These are phyloP conservation scores for Sander lucioperca DNA, from an alignment of 2,113 vertebrate genomes.

Conservation along the genomic window DNA sequence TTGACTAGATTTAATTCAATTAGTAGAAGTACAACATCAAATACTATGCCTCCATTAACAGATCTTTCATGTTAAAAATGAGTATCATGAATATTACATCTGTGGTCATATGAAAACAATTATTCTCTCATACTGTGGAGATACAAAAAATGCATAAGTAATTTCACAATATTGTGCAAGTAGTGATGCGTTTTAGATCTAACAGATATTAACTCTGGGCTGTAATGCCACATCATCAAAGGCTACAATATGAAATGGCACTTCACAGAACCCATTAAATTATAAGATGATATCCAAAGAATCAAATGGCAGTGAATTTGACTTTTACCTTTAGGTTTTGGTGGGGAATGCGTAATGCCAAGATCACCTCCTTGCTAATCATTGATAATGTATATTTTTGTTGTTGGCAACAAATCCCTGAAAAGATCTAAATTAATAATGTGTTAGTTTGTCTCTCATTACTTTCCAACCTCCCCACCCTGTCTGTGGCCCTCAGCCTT, in stretches of 20 bases:
- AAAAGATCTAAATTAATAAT: not conserved
- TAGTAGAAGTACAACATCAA: constrained; percentile 83
- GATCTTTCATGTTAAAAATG: constrained; percentile 81
- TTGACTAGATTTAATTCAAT: constrained; percentile 85
- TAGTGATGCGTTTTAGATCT: not conserved
- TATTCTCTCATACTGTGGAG: constrained; percentile 38
- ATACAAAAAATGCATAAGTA: not conserved
- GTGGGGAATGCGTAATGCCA: not conserved
- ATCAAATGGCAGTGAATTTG: constrained; percentile 26
- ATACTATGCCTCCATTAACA: constrained; percentile 77
- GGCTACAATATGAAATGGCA: constrained; percentile 32
- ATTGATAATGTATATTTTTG: not conserved
- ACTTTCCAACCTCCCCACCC: not conserved
- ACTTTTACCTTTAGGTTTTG: not conserved
- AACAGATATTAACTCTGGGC: constrained; percentile 7
- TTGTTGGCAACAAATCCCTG: not conserved
- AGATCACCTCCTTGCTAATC: not conserved
- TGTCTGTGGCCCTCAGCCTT: not conserved
- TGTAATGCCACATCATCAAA: not conserved
- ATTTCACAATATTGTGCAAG: constrained; percentile 8
- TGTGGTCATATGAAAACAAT: constrained; percentile 64
- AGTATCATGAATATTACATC: constrained; percentile 77
- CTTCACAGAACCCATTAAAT: not conserved
- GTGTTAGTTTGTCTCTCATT: not conserved
- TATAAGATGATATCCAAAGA: not conserved